Base-by-base conservation (phyloP, 2,888 invertebrate genomes). In the Siphlonurus alternatus region DNA sequence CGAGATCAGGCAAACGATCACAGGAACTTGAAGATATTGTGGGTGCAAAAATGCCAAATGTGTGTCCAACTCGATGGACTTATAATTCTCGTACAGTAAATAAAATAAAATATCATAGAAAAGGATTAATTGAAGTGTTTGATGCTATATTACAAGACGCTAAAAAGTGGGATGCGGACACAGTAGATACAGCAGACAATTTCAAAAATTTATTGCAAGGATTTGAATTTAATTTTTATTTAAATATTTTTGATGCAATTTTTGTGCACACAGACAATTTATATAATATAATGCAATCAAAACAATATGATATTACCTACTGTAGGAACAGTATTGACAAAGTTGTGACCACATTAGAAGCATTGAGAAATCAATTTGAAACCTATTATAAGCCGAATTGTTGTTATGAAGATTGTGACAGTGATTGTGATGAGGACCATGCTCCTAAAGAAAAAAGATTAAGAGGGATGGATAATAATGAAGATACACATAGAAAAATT, bases 1-100 rank as follows among this genome's bases (percentile, higher is more conserved):
- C 63, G 15, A 7, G 54, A n/a, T 63, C 63, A n/a, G 24, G 24
- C 18, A 63, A 63, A 60, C 1, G 63, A 24, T 10, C 5, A 10
- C 7, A 38, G 7, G 15, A 10, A 10, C 38, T 38, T 38, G 5
- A 5, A 10, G 15, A 38, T 38, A 38, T 38, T 38, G 38, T 38
- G 5, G 38, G 38, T 38, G 15, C 5, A 38, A 38, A 15, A 38
- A 10, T 38, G 15, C 38, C 38, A 5, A 38, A 38, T 38, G 38
- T 38, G 38, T 38, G 38, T 38, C 7, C 38, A 10, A 38, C 38
- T 5, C 5, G 38, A 38, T 38, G 38, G 38, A 38, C 38, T 10
- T 38, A 38, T 38, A 38, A 38, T 38, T 38, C 38, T 38, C 38
- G 38, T 10, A 15, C 15, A 38, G 38, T 38, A 38, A 38, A 38